A percentile compares a stretch with the other conserved stretches of the same genome.
These are phyloP conservation scores for Sinotaia quadrata DNA, from an alignment of 2,888 invertebrate species.

Conservation along the genomic window DNA sequence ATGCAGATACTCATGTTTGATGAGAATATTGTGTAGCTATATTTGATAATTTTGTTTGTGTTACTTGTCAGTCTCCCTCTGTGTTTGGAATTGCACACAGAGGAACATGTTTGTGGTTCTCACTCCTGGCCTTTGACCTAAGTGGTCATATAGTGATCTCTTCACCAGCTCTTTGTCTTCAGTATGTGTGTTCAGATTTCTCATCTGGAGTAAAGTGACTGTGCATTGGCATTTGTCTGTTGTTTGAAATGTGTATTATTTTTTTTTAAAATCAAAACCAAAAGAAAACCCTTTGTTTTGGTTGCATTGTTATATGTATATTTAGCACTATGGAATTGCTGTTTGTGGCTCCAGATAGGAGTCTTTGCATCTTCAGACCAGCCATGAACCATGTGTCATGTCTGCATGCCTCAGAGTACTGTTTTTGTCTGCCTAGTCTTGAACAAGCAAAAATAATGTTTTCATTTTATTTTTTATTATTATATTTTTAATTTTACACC, in stretches of 20 bases:
- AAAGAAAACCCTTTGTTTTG: too few species aligned
- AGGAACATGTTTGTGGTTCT: constrained; percentile 27
- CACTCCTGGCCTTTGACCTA: constrained; percentile 23
- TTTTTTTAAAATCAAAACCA: too few species aligned
- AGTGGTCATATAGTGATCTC: constrained; percentile 20
- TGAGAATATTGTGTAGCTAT: too few species aligned
- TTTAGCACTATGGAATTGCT: constrained; percentile 27
- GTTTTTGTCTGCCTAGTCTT: constrained; percentile 32
- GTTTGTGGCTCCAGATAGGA: constrained; percentile 24
- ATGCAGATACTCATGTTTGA: too few species aligned
- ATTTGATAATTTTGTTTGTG: too few species aligned
- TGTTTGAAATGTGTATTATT: constrained; percentile 31
- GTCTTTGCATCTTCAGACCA: constrained; percentile 28
- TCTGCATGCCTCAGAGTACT: constrained; percentile 31
- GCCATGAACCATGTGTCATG: constrained; percentile 30
- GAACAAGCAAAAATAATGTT: too few species aligned
- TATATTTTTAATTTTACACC: too few species aligned
- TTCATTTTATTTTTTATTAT: too few species aligned
- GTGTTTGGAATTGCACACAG: constrained; percentile 29
- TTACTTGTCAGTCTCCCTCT: constrained; percentile 25
- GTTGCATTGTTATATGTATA: constrained; percentile 28
- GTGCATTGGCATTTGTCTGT: constrained; percentile 30
- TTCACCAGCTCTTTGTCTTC: constrained; percentile 21
- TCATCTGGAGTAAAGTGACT: constrained; percentile 19
- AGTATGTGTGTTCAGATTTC: constrained; percentile 25